These are phyloP conservation scores for Apomyelois bistriatella DNA, from an alignment of 2,888 invertebrate genomes.

Conservation along the genomic window DNA sequence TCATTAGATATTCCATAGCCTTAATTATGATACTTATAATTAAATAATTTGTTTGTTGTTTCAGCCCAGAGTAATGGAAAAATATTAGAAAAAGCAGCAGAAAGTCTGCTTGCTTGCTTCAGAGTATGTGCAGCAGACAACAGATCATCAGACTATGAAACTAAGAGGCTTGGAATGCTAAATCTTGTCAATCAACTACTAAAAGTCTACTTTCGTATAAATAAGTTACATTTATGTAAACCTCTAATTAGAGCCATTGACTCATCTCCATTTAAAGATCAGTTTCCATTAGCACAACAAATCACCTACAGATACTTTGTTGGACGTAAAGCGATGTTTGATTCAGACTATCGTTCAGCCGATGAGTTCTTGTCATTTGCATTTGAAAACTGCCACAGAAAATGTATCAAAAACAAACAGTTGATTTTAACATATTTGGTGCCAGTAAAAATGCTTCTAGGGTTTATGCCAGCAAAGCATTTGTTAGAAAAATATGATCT, in stretches of 20 bases:
- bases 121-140: slow-evolving; percentile 97
- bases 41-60: slow-evolving; percentile 30
- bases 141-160: slow-evolving; percentile 92
- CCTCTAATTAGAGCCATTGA: slow-evolving; percentile 98
- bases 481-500: slow-evolving; percentile 94
- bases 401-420: slow-evolving; percentile 91
- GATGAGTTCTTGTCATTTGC: slow-evolving; percentile 96
- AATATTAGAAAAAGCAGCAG: slow-evolving; percentile 95
- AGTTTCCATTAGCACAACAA: slow-evolving; percentile 94
- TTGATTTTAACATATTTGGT: slow-evolving; percentile 96
- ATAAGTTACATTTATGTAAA: slow-evolving; percentile 92
- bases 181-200: slow-evolving; percentile 97
- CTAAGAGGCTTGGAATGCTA: slow-evolving; percentile 97
- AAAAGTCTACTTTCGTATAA: slow-evolving; percentile 95
- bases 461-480: slow-evolving; percentile 92
- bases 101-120: slow-evolving; percentile 95
- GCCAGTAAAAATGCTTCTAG: slow-evolving; percentile 98
- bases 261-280: slow-evolving; percentile 92
- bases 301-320: slow-evolving; percentile 99
- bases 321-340: slow-evolving; percentile 98
- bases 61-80: slow-evolving; percentile 80
- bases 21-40: no score
- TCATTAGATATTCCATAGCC: no score
- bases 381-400: slow-evolving; percentile 92
- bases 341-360: slow-evolving; percentile 96